A percentile compares a stretch with the other conserved stretches of the same genome.
These are phyloP conservation scores for Drosophila ezoana DNA, from an alignment of 2,888 invertebrate species.

Conservation along the genomic window DNA sequence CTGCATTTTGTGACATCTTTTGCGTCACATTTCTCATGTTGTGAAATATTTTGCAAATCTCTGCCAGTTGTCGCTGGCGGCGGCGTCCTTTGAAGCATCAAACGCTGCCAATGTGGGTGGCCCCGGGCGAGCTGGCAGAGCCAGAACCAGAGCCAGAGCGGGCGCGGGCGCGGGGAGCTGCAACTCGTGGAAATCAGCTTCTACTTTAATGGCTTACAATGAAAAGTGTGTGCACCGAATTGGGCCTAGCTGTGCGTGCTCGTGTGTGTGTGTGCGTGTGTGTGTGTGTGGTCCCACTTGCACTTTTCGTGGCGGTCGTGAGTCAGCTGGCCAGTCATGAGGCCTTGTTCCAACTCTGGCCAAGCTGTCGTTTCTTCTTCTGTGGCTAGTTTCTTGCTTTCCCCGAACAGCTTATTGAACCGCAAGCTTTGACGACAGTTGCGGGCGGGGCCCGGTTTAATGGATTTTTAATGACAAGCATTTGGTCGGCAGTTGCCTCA, in stretches of 20 bases:
- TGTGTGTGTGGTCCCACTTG: slow-evolving; percentile 26
- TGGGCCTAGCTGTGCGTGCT: slow-evolving; percentile 6
- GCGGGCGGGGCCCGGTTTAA: slow-evolving; percentile 55
- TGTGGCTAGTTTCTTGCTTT: neutral
- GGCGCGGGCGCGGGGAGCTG: neutral
- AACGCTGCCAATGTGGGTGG: slow-evolving; percentile 67
- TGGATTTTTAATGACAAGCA: slow-evolving; percentile 75
- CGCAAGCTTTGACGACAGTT: slow-evolving; percentile 67
- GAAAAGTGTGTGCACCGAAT: slow-evolving; percentile 42
- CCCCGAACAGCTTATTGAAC: slow-evolving; percentile 28
- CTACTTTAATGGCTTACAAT: slow-evolving; percentile 70
- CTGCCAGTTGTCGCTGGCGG: slow-evolving; percentile 43
- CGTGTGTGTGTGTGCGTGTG: slow-evolving; percentile 14
- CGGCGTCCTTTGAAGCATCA: slow-evolving; percentile 67
- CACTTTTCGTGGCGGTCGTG: slow-evolving; percentile 20
- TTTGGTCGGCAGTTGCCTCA: slow-evolving; percentile 43
- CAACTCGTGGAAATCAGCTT: slow-evolving; percentile 37
- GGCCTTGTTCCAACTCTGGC: neutral
- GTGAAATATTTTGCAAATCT: slow-evolving; percentile 81
- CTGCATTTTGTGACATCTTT: slow-evolving; percentile 73
- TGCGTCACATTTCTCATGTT: slow-evolving; percentile 73
- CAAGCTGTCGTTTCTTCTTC: slow-evolving; percentile 37
- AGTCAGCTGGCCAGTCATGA: slow-evolving; percentile 27
- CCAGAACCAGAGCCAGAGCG: no score
- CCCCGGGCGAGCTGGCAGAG: slow-evolving; percentile 1